A percentile compares a stretch with the other conserved stretches of the same genome.
phyloP scores from a whole-genome alignment of 1,140 invertebrate species.

The Chrysopa pallens region DNA sequence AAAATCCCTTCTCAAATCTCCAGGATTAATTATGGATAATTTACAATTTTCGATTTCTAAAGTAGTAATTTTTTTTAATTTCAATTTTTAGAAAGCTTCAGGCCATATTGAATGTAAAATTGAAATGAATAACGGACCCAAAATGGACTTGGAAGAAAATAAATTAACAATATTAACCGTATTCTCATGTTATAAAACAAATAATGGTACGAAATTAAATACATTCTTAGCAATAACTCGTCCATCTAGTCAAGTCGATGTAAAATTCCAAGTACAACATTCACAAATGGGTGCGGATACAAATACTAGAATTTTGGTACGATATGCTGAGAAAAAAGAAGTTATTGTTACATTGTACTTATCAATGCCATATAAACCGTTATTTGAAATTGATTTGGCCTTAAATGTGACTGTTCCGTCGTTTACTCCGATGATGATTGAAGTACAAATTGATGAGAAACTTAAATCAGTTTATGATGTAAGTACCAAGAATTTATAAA shows the following conservation, averaged over 20 bases:
- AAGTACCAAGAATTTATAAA: no score
- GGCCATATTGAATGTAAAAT: conserved; percentile 32
- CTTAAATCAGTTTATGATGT: no score
- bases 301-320: conserved; percentile 12
- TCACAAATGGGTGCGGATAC: conserved; percentile 23
- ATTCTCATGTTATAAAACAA: conserved; percentile 25
- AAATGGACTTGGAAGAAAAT: conserved; percentile 19
- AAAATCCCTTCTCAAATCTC: conserved; percentile 7
- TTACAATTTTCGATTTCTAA: no score
- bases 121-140: conserved; percentile 28
- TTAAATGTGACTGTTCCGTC: conserved; percentile 40
- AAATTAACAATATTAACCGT: conserved; percentile 32
- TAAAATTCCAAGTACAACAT: conserved; percentile 22
- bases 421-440: conserved; percentile 35
- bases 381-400: conserved; percentile 35
- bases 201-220: conserved; percentile 19
- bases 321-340: conserved; percentile 33
- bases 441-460: conserved; percentile 24
- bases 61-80: no score
- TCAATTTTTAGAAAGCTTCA: conserved; percentile 27
- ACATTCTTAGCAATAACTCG: conserved; percentile 19
- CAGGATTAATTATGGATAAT: no score
- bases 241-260: conserved; percentile 23
- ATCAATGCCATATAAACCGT: conserved; percentile 28
- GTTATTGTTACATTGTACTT: conserved; percentile 29